These are phyloP conservation scores for Chrosomus eos DNA, from an alignment of 2,797 vertebrate genomes.

Conservation along the genomic window DNA sequence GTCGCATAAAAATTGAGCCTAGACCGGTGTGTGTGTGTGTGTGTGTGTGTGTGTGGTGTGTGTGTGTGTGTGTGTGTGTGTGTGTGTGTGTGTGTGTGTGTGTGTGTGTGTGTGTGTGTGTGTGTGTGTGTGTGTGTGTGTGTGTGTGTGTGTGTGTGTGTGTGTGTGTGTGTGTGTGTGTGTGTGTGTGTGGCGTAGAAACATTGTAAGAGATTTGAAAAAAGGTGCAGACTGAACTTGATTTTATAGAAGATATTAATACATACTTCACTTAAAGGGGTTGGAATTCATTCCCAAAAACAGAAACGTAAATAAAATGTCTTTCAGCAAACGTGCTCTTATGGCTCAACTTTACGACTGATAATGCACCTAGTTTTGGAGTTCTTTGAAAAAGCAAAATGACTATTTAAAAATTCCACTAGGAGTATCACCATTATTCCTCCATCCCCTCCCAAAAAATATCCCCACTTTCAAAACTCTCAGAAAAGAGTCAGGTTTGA, in stretches of 20 bases:
- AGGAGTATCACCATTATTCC: constrained; percentile 34
- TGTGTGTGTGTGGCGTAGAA: not conserved
- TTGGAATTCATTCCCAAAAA: constrained; percentile 2
- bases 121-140: not conserved
- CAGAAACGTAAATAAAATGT: not conserved
- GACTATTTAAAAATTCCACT: constrained; percentile 40
- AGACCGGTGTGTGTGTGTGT: constrained; percentile 3
- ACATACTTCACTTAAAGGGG: not conserved
- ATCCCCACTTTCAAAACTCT: constrained; percentile 33
- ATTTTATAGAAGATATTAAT: not conserved
- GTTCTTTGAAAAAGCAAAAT: constrained; percentile 29
- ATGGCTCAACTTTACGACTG: constrained; percentile 38
- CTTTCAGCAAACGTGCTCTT: not conserved
- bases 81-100: too few relatives aligned
- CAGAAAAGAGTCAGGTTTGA: constrained; percentile 43
- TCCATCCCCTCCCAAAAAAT: not conserved
- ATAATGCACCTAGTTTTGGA: constrained; percentile 40
- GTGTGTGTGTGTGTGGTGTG: constrained; percentile 15
- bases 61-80: not conserved
- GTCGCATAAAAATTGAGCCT: constrained; percentile 50
- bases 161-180: not conserved
- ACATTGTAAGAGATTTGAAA: constrained; percentile 15
- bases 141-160: constrained; percentile 23
- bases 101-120: too few relatives aligned
- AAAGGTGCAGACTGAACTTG: constrained; percentile 1